Percentiles rank a stretch among this genome's conserved stretches.
Evolutionary conservation across 2,113 vertebrate species (phyloP).

Genomic region (Crotalus helleri): DNA sequence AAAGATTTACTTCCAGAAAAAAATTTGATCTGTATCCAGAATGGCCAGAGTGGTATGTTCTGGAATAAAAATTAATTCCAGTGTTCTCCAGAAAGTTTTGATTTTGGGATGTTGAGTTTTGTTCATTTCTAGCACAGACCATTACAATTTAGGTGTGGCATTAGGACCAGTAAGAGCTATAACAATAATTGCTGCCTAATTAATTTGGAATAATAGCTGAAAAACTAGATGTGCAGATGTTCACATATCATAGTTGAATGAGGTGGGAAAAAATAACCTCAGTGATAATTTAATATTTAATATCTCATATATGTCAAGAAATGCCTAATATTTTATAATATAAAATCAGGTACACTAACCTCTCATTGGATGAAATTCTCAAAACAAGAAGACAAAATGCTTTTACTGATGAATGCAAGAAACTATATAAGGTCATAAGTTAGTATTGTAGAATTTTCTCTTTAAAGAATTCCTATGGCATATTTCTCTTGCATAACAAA

Average conservation of each 20-base stretch:
- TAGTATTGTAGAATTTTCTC: neutral
- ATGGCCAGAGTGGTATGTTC: neutral
- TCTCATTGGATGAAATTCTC: neutral
- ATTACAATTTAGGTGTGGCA: neutral
- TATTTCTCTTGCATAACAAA: neutral
- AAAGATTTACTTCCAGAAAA: neutral
- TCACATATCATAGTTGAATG: neutral
- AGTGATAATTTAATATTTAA: neutral
- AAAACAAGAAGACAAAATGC: neutral
- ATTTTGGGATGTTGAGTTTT: neutral
- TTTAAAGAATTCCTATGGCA: neutral
- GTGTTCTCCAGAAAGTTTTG: neutral
- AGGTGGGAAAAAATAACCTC: neutral
- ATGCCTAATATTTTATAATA: neutral
- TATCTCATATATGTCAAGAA: neutral
- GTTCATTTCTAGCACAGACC: neutral
- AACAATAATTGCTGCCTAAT: neutral
- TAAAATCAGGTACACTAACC: neutral
- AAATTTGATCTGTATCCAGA: neutral
- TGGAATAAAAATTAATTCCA: neutral
- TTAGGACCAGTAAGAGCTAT: neutral
- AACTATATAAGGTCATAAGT: neutral
- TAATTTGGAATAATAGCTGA: neutral
- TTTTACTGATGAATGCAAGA: neutral
- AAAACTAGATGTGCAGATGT: neutral